phyloP scores from a whole-genome alignment of 53 echinoderm and acorn worm genomes.

The Holothuria scabra region DNA sequence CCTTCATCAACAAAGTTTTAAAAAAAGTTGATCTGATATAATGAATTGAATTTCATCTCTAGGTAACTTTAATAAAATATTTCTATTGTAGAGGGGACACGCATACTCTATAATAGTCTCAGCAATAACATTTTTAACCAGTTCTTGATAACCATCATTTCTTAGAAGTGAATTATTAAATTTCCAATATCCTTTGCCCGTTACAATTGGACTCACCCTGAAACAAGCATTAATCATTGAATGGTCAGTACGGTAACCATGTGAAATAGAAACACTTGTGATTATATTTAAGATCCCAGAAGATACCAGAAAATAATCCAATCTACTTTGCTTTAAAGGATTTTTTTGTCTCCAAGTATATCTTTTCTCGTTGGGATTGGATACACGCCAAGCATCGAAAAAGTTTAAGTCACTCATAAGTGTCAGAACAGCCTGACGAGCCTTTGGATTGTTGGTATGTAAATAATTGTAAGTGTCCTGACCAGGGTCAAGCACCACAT shows the following conservation, averaged over 20 bases:
- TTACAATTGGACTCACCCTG: not conserved
- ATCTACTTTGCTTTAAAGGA: conserved; percentile 22
- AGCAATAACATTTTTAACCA: too few relatives aligned
- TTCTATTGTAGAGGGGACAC: not conserved
- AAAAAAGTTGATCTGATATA: too few relatives aligned
- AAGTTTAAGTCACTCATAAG: conserved; percentile 10
- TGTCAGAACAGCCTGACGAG: conserved; percentile 5
- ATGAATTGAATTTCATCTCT: not conserved
- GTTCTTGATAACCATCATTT: too few relatives aligned
- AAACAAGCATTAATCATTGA: conserved; percentile 8
- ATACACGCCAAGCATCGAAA: conserved; percentile 17
- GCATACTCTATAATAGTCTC: too few relatives aligned
- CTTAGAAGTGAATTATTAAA: too few relatives aligned
- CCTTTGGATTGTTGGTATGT: not conserved
- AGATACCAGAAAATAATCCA: conserved; percentile 36
- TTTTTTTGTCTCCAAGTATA: conserved; percentile 35
- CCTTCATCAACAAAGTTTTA: not conserved
- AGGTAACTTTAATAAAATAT: not conserved
- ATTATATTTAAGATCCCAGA: not conserved
- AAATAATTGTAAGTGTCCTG: too few relatives aligned
- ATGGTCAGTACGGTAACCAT: conserved; percentile 19
- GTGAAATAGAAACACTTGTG: not conserved
- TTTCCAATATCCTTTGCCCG: too few relatives aligned
- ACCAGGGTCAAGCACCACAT: too few relatives aligned
- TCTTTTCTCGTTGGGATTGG: not conserved